Evolutionary conservation across 2,113 vertebrate species (phyloP).

Genomic region (Anguilla rostrata): DNA sequence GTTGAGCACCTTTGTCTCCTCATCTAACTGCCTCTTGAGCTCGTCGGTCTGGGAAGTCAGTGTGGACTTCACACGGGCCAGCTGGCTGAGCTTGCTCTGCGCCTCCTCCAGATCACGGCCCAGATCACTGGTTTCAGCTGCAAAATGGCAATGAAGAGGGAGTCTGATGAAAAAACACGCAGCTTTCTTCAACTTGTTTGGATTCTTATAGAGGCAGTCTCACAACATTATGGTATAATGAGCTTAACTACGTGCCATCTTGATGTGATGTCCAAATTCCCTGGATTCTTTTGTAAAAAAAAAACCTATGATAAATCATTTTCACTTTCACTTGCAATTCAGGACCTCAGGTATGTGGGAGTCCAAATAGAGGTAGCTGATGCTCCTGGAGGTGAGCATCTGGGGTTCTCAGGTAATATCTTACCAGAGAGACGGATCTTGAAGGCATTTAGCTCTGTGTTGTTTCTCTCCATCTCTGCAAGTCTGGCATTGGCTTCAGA

Average conservation of each 20-base stretch:
- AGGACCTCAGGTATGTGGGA: too few species aligned
- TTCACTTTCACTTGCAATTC: too few species aligned
- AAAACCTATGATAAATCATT: too few species aligned
- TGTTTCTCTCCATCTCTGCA: slow-evolving; percentile 62
- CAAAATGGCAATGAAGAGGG: not conserved
- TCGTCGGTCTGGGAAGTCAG: slow-evolving; percentile 42
- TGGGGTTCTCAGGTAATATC: not conserved
- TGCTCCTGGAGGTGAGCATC: not conserved
- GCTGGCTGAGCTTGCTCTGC: slow-evolving; percentile 64
- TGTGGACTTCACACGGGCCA: slow-evolving; percentile 39
- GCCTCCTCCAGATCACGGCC: slow-evolving; percentile 69
- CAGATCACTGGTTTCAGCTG: slow-evolving; percentile 57
- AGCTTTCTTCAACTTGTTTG: not conserved
- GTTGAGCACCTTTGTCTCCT: slow-evolving; percentile 55
- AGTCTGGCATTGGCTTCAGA: slow-evolving; percentile 63
- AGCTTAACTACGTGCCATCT: not conserved
- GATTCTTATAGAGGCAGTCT: not conserved
- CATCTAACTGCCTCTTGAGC: slow-evolving; percentile 59
- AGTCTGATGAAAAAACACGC: not conserved
- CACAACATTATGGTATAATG: not conserved
- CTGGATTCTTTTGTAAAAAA: too few species aligned
- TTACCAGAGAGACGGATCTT: slow-evolving; percentile 67
- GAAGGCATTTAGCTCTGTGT: slow-evolving; percentile 64
- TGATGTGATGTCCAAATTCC: too few species aligned
- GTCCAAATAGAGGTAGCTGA: not conserved